Base-by-base conservation (phyloP, 64 coral and sea anemone genomes). In the Stichodactyla mertensii region DNA sequence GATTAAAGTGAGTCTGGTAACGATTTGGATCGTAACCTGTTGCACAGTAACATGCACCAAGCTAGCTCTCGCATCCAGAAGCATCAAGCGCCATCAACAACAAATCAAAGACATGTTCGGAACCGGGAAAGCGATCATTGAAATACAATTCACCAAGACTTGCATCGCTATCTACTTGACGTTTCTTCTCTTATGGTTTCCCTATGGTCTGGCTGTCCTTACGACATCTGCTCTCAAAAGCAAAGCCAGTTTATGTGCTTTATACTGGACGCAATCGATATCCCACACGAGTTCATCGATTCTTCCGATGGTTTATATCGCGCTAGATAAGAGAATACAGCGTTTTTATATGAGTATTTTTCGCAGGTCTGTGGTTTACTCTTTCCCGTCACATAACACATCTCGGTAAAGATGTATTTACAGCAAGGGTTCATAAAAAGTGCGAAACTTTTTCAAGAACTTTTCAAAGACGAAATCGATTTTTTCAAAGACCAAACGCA, bases 31-130 rank as follows among this genome's bases (percentile, higher is more conserved):
- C 3, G 52, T n/a, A 0, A 86, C 77, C n/a, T 91, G 84, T 10
- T 91, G 89, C 19, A 67, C 0, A 0, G 56, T 86, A 8, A 9
- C 51, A 1, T 54, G 8, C 15, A 1, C n/a, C 0, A 86, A 67
- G 18, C 45, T 91, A 16, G 4, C 62, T 1, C 8, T 54, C 0
- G 54, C 89, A 24, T 22, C 74, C 16, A 52, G 57, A 13, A 61
- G 78, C 8, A 91, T 91, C 5, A 53, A 56, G 36, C 59, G 62
- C 10, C 89, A 91, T 66, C 28, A 84, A 57, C 14, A 79, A 6
- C 3, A 91, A 18, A 91, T 91, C 55, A 84, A 80, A 87, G 84
- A 53, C 20, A 91, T 82, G 89, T 91, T 86, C 23, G 89, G 89
- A 0, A 45, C 60, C 12, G 82, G 83, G 55, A 77, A 70, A 10